Percentiles rank a stretch among this genome's conserved stretches.
These are phyloP conservation scores for Perodicticus potto DNA, from an alignment of 2,797 vertebrate genomes.

Conservation along the genomic window DNA sequence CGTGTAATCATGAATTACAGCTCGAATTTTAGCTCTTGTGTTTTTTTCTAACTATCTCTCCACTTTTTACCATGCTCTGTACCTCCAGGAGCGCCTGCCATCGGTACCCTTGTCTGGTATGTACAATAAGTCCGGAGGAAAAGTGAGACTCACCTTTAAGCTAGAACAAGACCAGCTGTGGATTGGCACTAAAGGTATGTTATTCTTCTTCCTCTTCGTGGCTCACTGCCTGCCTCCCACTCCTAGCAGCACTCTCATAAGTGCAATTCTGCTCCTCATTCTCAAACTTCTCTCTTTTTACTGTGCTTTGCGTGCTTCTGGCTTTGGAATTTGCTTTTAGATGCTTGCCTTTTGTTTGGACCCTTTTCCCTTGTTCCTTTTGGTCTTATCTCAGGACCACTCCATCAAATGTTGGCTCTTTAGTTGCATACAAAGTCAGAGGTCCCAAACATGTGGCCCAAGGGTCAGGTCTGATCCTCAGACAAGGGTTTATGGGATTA, in stretches of 20 bases:
- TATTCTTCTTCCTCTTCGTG: not conserved
- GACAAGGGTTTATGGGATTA: not conserved
- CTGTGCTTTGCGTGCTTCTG: not conserved
- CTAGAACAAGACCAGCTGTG: conserved; percentile 99
- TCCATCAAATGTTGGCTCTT: not conserved
- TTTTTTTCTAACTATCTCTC: not conserved
- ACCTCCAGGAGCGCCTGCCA: conserved; percentile 95
- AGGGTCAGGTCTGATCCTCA: not conserved
- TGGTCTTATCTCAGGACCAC: not conserved
- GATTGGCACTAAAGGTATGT: conserved; percentile 98
- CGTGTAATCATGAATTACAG: not conserved
- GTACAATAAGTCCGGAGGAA: conserved; percentile 99
- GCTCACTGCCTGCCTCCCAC: not conserved
- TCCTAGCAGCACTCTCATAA: not conserved
- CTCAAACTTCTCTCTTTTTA: not conserved
- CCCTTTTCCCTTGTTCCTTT: not conserved
- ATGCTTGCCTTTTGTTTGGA: conserved; percentile 20
- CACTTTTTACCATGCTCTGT: not conserved
- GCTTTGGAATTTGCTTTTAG: conserved; percentile 55
- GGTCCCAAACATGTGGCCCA: not conserved
- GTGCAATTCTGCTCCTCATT: not conserved
- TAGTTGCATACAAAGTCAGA: not conserved
- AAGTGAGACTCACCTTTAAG: conserved; percentile 99
- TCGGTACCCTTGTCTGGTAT: conserved; percentile 98
- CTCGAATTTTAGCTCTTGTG: not conserved